Evolutionary conservation across 1,140 invertebrate genomes (phyloP).

Genomic region (Drosophila oshimai): DNA sequence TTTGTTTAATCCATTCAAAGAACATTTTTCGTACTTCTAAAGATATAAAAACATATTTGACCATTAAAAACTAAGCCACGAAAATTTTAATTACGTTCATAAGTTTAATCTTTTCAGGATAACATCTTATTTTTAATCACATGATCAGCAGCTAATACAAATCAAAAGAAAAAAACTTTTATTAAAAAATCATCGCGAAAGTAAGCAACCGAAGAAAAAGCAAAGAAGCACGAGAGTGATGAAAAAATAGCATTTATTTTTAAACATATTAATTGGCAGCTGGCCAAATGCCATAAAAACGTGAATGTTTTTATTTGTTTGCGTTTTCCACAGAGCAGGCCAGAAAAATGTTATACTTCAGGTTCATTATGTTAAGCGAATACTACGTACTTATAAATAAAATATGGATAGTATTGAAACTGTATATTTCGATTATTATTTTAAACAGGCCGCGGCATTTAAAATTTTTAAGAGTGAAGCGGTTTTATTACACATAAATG

Average conservation of each 20-base stretch:
- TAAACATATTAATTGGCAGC: slow-evolving; percentile 71
- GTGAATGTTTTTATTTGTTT: slow-evolving; percentile 66
- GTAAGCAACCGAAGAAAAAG: slow-evolving; percentile 17
- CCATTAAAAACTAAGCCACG: not conserved
- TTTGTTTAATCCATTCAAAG: not conserved
- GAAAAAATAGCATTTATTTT: slow-evolving; percentile 69
- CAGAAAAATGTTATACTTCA: not conserved
- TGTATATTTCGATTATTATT: slow-evolving; percentile 2
- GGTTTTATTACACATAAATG: not conserved
- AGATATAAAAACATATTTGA: not conserved
- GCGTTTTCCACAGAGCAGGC: slow-evolving; percentile 1
- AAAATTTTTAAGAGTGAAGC: not conserved
- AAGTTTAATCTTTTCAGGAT: not conserved
- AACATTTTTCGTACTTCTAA: too few species aligned
- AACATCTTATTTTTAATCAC: slow-evolving; percentile 10
- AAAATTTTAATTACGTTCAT: not conserved
- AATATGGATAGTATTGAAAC: slow-evolving; percentile 9
- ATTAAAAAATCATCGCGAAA: slow-evolving; percentile 34
- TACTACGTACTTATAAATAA: slow-evolving; percentile 7
- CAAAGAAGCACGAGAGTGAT: slow-evolving; percentile 13
- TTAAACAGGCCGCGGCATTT: not conserved
- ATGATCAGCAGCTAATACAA: slow-evolving; percentile 18
- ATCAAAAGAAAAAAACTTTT: slow-evolving; percentile 30
- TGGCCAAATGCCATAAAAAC: slow-evolving; percentile 72
- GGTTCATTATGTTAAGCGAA: slow-evolving; percentile 10